These are phyloP conservation scores for Tetraodon nigroviridis DNA, from an alignment of 2,113 vertebrate genomes.

Conservation along the genomic window DNA sequence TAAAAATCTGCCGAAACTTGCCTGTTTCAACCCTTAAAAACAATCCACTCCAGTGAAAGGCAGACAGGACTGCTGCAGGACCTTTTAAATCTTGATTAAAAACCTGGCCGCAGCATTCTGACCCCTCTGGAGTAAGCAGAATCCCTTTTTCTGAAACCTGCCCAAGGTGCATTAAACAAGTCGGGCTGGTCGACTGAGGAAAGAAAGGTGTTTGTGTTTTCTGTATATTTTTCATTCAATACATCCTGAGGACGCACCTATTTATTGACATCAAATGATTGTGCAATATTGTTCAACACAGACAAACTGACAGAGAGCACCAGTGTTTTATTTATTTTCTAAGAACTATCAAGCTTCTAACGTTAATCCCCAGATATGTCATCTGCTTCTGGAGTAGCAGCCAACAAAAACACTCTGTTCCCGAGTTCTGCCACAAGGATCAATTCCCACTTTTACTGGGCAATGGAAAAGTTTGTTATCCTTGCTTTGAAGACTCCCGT, in stretches of 20 bases:
- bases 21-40: too few relatives aligned
- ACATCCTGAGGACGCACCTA: too few relatives aligned
- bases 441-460: constrained; percentile 64
- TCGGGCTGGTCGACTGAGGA: too few relatives aligned
- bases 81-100: not conserved
- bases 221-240: too few relatives aligned
- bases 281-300: too few relatives aligned
- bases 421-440: constrained; percentile 59
- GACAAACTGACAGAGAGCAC: constrained; percentile 28
- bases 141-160: too few relatives aligned
- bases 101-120: not conserved
- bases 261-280: too few relatives aligned
- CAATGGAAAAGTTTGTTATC: constrained; percentile 71
- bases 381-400: constrained; percentile 58
- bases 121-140: not conserved
- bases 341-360: constrained; percentile 56
- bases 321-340: constrained; percentile 40
- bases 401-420: constrained; percentile 67
- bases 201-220: too few relatives aligned
- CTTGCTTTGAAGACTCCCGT: constrained; percentile 67
- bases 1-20: too few relatives aligned
- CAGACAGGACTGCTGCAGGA: not conserved
- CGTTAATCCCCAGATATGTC: constrained; percentile 63
- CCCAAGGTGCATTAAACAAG: too few relatives aligned
- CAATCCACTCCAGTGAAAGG: too few relatives aligned